Evolutionary conservation across 2,797 vertebrate genomes (phyloP).

Genomic region (Hydrolagus colliei): DNA sequence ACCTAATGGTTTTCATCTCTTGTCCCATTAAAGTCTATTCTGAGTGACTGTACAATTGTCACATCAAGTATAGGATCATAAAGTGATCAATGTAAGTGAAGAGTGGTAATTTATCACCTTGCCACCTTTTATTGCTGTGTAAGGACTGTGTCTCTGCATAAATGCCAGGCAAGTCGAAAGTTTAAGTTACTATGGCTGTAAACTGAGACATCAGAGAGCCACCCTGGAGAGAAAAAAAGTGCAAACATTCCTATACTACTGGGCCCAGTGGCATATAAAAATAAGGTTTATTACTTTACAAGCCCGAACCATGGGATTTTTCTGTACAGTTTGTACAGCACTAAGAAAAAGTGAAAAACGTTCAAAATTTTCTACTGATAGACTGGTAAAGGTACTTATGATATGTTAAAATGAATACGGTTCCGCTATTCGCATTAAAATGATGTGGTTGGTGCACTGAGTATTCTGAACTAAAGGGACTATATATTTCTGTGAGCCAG

Average conservation of each 20-base stretch:
- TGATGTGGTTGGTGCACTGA: background rate
- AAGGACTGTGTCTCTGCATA: conserved; percentile 47
- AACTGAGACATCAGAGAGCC: conserved; percentile 1
- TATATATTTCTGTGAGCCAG: background rate
- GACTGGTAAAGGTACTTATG: background rate
- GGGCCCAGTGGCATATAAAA: background rate
- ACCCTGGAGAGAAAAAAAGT: conserved; percentile 15
- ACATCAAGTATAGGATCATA: conserved; percentile 79
- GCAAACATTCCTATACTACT: background rate
- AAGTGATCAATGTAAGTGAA: conserved; percentile 96
- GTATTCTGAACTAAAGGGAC: background rate
- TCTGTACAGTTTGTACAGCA: background rate
- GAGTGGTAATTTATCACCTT: conserved; percentile 98
- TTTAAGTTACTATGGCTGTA: conserved; percentile 30
- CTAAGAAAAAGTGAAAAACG: background rate
- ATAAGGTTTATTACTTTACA: conserved; percentile 15
- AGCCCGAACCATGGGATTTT: conserved; percentile 11
- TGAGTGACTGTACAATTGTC: conserved; percentile 87
- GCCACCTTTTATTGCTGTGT: conserved; percentile 77
- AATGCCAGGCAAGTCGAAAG: conserved; percentile 28
- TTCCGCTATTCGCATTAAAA: background rate
- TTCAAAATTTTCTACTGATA: background rate
- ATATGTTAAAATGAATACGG: background rate
- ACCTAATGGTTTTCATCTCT: conserved; percentile 64
- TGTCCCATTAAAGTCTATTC: conserved; percentile 84